Base-by-base conservation (phyloP, 2,888 invertebrate species). In the Parnassius mnemosyne region DNA sequence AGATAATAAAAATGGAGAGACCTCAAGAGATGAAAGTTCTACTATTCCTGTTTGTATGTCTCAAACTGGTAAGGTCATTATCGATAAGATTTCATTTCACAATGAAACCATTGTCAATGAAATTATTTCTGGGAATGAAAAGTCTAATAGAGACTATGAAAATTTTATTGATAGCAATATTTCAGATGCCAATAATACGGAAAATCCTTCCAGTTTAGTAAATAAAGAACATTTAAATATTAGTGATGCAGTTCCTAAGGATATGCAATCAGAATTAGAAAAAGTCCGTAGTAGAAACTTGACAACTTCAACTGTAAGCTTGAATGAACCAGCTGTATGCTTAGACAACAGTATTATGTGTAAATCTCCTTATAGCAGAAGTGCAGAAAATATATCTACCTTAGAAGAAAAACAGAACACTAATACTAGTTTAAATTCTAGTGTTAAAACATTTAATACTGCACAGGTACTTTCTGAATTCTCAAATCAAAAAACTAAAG, bases 381-480 rank as follows among this genome's bases (percentile, higher is more conserved):
- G 89, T 63, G 88, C 82, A 56, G 90, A 90, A 69, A 85, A 89
- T 68, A 80, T 90, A 71, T 79, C 78, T 20, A 69, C 64, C 10
- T 66, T 71, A 9, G 69, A 71, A 5, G 69, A 72, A 46, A 41
- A 12, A 51, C 46, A 58, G 16, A 46, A 58, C 12, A 46, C 69
- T n/a, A 63, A 68, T 54, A 67, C 68, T n/a, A 63, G 68, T 54
- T 61, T 70, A 11, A 69, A 66, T 25, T 68, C 69, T 0, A 80
- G 74, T 65, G 68, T 74, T 2, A 80, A 79, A 65, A 78, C 80
- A 10, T 66, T 89, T 9, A 81, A 89, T 63, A 70, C 79, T 25
- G 84, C 86, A 1, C 69, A 83, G 67, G 85, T 90, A 58, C 67
- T 91, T 5, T 75, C 83, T 3, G 77, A 89, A 57, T 90, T 87